These are phyloP conservation scores for Periplaneta americana DNA, from an alignment of 1,140 invertebrate genomes.

Conservation along the genomic window DNA sequence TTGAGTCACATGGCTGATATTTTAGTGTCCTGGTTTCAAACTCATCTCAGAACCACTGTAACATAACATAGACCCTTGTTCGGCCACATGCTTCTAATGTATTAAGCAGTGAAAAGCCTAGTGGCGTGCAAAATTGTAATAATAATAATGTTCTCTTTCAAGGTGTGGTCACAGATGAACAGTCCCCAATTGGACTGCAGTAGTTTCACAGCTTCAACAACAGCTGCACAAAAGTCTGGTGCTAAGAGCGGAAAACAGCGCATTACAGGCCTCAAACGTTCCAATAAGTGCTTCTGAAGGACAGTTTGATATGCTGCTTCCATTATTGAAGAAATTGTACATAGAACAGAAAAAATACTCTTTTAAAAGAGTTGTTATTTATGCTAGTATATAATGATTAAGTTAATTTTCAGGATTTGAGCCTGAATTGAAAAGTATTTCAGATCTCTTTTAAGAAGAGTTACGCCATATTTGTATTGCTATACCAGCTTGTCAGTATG, in stretches of 20 bases:
- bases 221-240: neutral
- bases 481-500: too few relatives aligned
- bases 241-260: neutral
- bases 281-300: constrained; percentile 11
- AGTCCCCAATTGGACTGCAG: constrained; percentile 13
- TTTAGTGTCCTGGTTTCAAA: too few relatives aligned
- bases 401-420: neutral
- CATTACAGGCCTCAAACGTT: neutral
- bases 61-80: too few relatives aligned
- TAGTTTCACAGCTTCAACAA: neutral
- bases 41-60: too few relatives aligned
- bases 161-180: constrained; percentile 15
- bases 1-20: too few relatives aligned
- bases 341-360: neutral
- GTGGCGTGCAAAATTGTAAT: too few relatives aligned
- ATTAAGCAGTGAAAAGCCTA: too few relatives aligned
- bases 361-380: neutral
- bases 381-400: neutral
- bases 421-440: neutral
- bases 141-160: neutral
- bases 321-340: neutral
- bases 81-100: too few relatives aligned
- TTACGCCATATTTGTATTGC: too few relatives aligned
- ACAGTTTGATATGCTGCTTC: neutral
- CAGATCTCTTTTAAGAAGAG: neutral